These are phyloP conservation scores for Pterobdella sp. DNA, from an alignment of 2,888 invertebrate genomes.

Conservation along the genomic window DNA sequence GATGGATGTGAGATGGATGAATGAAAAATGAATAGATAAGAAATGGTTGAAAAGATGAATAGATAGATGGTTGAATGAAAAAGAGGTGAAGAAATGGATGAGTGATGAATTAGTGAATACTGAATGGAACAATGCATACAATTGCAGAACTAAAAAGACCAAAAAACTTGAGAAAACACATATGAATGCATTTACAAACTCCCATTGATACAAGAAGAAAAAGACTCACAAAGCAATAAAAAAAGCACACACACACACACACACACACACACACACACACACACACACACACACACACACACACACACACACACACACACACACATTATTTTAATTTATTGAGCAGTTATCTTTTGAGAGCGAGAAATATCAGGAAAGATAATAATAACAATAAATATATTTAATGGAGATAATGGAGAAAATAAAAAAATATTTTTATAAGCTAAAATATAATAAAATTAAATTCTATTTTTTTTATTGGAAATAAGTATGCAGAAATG, in stretches of 20 bases:
- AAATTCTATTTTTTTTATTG: no score
- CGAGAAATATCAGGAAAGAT: neutral
- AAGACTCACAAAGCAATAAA: neutral
- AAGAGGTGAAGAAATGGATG: neutral
- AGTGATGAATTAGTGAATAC: neutral
- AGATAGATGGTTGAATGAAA: neutral
- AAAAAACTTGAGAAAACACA: neutral
- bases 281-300: slow-evolving; percentile 1
- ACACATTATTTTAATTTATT: neutral
- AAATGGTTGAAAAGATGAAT: no score
- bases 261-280: slow-evolving; percentile 1
- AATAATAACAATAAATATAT: no score
- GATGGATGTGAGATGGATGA: neutral
- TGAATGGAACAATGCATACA: neutral
- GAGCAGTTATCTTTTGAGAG: neutral
- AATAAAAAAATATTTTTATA: no score
- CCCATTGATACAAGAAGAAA: neutral
- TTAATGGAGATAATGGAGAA: no score
- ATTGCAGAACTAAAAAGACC: neutral
- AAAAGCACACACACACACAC: neutral
- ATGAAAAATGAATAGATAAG: neutral
- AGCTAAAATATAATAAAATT: no score
- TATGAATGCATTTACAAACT: neutral
- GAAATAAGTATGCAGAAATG: no score
- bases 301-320: neutral